phyloP scores from a whole-genome alignment of 2,113 vertebrate genomes.

The Silurus asotus region DNA sequence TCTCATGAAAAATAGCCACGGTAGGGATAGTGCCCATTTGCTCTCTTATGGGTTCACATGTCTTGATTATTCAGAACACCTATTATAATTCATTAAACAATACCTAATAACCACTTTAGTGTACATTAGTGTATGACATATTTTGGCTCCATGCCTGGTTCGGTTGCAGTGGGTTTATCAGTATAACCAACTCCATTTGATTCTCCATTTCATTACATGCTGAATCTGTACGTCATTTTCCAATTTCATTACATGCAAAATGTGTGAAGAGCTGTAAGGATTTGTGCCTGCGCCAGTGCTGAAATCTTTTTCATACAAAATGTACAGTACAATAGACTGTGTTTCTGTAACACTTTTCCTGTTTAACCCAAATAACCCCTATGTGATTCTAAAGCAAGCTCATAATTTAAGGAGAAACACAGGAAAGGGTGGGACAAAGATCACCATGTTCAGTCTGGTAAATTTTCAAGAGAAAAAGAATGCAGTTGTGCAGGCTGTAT shows the following conservation, averaged over 20 bases:
- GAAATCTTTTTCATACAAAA: neutral
- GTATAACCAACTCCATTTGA: neutral
- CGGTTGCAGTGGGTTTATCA: constrained; percentile 42
- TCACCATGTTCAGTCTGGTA: constrained; percentile 36
- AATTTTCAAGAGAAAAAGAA: constrained; percentile 35
- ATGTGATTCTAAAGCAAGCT: constrained; percentile 49
- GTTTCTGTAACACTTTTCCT: constrained; percentile 18
- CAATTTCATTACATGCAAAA: too few species aligned
- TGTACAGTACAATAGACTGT: constrained; percentile 14
- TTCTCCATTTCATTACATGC: constrained; percentile 12
- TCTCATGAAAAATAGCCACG: constrained; percentile 32
- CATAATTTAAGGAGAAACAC: constrained; percentile 54
- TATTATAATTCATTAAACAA: constrained; percentile 43
- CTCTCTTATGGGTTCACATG: constrained; percentile 40
- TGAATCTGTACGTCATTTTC: neutral
- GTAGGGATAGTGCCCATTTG: constrained; percentile 28
- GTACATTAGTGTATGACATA: constrained; percentile 20
- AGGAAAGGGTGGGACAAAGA: constrained; percentile 38
- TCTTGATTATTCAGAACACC: constrained; percentile 22
- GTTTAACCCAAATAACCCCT: constrained; percentile 12
- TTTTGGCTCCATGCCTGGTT: constrained; percentile 38
- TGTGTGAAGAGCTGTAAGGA: neutral
- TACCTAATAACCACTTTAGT: constrained; percentile 38
- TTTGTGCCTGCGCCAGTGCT: too few species aligned
- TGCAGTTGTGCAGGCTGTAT: constrained; percentile 50